Base-by-base conservation (phyloP, 2,113 vertebrate genomes). In the Phyllostomus hastatus region DNA sequence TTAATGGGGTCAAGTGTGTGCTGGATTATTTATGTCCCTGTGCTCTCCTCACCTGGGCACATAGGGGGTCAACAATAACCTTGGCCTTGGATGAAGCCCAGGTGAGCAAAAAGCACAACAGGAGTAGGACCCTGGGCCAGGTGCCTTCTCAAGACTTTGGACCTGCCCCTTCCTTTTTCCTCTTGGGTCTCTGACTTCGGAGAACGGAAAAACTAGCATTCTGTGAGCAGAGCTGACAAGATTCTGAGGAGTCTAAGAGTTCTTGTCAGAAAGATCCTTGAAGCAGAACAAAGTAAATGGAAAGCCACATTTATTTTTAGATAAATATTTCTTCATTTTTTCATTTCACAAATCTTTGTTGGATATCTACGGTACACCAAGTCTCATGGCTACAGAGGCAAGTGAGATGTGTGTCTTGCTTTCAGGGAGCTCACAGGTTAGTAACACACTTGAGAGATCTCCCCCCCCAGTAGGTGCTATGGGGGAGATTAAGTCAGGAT, bases 1-100 rank as follows among this genome's bases (percentile, higher is more conserved):
- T 1, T 1, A 16, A 7, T 2, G 33, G 35, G 17, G 33, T 12
- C 66, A n/a, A 11, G n/a, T 0, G 0, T 26, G 26, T 35, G 17
- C 14, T 52, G 35, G 43, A 9, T 35, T 35, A 1, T 43, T 38
- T 28, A 19, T 52, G 54, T 43, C 43, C 7, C 4, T 0, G 35
- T 52, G 54, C 43, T 64, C 52, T 8, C 59, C 10, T 64, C 31
- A 28, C 2, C 28, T 20, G 67, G 41, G 52, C 43, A 26, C 10
- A 4, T 24, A 14, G 33, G 16, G 38, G 8, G 6, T 12, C 5
- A 2, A 59, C 10, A 3, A 19, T 3, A 76, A 15, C 76, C 16
- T 17, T 24, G 7, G 50, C 19, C 64, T 72, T 20, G 1, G 10
- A 5, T 38, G 8, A 76, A 50, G 67, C 67, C 28, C 80, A 59